Conservation (phyloP, 2,113 vertebrate species). For the Chamaea fasciata region DNA sequence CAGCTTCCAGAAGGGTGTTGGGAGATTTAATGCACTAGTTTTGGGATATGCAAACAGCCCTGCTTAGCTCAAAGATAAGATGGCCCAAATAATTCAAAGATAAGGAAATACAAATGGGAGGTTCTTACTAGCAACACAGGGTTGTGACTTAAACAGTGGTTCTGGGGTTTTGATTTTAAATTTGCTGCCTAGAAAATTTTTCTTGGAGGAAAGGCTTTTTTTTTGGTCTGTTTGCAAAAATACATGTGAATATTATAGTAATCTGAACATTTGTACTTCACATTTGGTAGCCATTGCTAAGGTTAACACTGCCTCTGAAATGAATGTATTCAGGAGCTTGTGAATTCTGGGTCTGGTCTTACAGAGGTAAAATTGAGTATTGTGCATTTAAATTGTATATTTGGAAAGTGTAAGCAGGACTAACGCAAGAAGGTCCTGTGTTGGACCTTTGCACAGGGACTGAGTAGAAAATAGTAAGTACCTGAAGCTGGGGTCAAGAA, state of each 20-base stretch:
- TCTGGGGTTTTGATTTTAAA: not conserved
- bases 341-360: not conserved
- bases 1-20: not conserved
- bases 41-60: not conserved
- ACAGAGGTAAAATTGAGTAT: not conserved
- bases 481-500: not conserved
- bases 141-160: not conserved
- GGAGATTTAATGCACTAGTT: not conserved
- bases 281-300: not conserved
- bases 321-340: not conserved
- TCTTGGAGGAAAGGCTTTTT: not conserved
- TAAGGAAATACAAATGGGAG: not conserved
- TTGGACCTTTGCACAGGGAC: not conserved
- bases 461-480: not conserved
- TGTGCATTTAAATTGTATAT: not conserved
- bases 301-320: not conserved
- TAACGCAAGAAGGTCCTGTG: not conserved
- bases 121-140: not conserved
- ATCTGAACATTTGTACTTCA: not conserved
- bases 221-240: not conserved
- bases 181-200: not conserved
- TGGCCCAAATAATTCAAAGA: constrained; percentile 30
- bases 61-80: constrained; percentile 20
- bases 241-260: not conserved
- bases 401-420: not conserved